phyloP scores from a whole-genome alignment of 2,113 vertebrate species.

The Serilophus lunatus region DNA sequence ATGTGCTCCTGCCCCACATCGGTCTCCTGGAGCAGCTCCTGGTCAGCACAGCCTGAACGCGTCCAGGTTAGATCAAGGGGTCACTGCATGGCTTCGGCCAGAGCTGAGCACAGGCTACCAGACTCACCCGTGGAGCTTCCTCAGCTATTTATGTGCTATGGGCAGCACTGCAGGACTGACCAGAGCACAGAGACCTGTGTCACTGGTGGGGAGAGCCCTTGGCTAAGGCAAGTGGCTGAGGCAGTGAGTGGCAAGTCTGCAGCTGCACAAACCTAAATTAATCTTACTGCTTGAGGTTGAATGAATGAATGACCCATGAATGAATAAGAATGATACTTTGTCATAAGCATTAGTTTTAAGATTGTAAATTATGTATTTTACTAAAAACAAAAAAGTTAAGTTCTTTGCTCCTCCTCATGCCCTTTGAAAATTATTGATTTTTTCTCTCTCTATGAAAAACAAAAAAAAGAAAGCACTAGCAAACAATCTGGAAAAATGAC shows the following conservation, averaged over 20 bases:
- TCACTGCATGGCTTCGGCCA: not conserved
- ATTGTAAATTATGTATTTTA: not conserved
- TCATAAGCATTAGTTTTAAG: not conserved
- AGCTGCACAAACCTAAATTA: not conserved
- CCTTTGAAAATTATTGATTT: not conserved
- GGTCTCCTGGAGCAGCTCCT: not conserved
- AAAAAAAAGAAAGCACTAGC: not conserved
- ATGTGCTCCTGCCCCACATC: fast-evolving
- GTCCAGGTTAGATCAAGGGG: not conserved
- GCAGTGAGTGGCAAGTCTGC: not conserved
- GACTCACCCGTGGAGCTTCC: not conserved
- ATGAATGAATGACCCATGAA: not conserved
- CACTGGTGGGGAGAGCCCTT: not conserved
- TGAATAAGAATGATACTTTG: not conserved
- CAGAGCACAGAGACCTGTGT: not conserved
- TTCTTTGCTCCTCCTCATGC: not conserved
- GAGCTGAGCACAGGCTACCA: not conserved
- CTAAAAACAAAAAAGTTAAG: not conserved
- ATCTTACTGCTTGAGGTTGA: not conserved
- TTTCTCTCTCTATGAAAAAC: not conserved
- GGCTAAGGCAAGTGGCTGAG: not conserved
- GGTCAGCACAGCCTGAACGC: fast-evolving
- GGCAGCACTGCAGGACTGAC: not conserved
- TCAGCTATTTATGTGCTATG: not conserved
- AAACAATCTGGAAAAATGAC: not conserved